A percentile compares a stretch with the other conserved stretches of the same genome.
Evolutionary conservation across 2,797 vertebrate genomes (phyloP).

Genomic region (Linurgus olivaceus): DNA sequence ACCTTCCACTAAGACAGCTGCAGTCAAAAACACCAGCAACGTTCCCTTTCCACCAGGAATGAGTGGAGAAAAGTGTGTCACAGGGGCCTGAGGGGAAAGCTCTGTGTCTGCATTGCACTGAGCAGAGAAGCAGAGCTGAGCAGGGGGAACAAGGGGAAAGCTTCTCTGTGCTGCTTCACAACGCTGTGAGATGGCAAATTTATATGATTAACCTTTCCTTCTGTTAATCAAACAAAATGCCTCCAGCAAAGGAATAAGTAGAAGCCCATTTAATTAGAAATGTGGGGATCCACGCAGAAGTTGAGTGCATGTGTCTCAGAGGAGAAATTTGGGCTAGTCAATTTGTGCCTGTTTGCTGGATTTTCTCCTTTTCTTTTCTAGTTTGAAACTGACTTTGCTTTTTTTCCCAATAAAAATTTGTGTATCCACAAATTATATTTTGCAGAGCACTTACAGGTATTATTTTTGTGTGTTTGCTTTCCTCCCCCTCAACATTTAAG

Average conservation of each 20-base stretch:
- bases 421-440: background rate
- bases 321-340: background rate
- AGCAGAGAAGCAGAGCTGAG: background rate
- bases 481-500: background rate
- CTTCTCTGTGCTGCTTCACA: constrained; percentile 2
- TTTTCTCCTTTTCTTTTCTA: background rate
- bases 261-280: constrained; percentile 52
- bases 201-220: constrained; percentile 67
- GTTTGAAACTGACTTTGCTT: background rate
- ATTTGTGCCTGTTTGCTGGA: background rate
- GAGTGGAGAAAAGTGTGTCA: background rate
- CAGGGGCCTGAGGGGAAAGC: background rate
- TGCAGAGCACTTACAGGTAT: background rate
- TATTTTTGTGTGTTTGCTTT: background rate
- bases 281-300: background rate
- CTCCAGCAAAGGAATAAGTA: constrained; percentile 46
- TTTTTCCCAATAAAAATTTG: background rate
- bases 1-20: background rate
- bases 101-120: background rate
- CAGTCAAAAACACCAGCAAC: background rate
- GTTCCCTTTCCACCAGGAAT: background rate
- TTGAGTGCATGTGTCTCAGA: background rate
- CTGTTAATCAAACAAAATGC: constrained; percentile 64
- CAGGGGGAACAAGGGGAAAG: background rate
- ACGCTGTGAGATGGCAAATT: background rate